phyloP scores from a whole-genome alignment of 2,888 invertebrate genomes.

The Deilephila elpenor region DNA sequence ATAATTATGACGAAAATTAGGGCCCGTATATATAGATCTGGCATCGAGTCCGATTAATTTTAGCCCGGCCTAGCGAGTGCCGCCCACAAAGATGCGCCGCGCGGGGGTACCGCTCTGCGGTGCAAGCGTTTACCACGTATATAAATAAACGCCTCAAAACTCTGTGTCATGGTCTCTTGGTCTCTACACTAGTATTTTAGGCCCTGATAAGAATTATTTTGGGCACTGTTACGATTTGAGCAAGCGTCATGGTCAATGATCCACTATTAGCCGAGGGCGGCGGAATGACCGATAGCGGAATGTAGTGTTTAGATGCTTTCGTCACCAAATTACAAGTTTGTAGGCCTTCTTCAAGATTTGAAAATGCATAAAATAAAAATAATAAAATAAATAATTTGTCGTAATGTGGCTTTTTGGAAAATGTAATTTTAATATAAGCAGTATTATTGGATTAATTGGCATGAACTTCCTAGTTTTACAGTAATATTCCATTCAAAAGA shows the following conservation, averaged over 20 bases:
- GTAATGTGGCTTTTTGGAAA: too few species aligned
- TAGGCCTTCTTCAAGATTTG: too few species aligned
- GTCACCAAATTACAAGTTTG: too few species aligned
- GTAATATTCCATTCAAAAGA: too few species aligned
- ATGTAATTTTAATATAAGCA: too few species aligned
- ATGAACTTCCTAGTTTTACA: too few species aligned
- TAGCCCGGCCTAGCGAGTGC: conserved; percentile 32
- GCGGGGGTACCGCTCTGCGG: conserved; percentile 17
- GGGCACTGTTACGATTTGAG: not conserved
- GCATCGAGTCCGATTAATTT: conserved; percentile 36
- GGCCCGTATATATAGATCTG: conserved; percentile 38
- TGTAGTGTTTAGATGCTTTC: not conserved
- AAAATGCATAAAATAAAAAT: too few species aligned
- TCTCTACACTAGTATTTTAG: not conserved
- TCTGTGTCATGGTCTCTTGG: conserved; percentile 22
- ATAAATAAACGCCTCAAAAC: conserved; percentile 33
- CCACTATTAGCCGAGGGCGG: not conserved
- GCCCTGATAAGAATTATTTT: conserved; percentile 1
- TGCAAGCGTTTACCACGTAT: conserved; percentile 25
- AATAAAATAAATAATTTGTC: too few species aligned
- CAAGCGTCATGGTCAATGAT: not conserved
- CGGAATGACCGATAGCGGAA: not conserved
- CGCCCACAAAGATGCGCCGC: conserved; percentile 22
- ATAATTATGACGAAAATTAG: conserved; percentile 40
- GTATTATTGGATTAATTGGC: too few species aligned